phyloP scores from a whole-genome alignment of 2,797 vertebrate species.

The Brotula barbata region DNA sequence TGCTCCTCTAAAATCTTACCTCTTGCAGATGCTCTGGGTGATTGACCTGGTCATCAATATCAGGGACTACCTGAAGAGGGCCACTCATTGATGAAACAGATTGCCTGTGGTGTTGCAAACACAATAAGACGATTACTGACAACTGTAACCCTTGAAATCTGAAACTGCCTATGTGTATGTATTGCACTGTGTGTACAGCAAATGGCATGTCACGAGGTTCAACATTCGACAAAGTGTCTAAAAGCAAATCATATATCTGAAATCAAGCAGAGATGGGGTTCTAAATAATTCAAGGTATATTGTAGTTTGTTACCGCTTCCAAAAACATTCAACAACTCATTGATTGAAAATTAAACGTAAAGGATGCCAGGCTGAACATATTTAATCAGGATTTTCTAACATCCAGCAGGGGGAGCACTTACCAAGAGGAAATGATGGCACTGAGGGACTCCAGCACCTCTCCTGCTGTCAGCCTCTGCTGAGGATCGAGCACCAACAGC shows the following conservation, averaged over 20 bases:
- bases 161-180: not conserved
- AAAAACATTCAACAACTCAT: no score
- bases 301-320: no score
- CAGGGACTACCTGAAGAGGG: conserved; percentile 96
- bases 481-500: conserved; percentile 94
- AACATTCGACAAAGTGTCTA: no score
- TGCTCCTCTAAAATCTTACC: conserved; percentile 67
- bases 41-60: conserved; percentile 96
- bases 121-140: conserved; percentile 8
- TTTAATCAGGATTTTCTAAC: not conserved
- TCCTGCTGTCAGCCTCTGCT: conserved; percentile 92
- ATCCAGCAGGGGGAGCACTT: conserved; percentile 67
- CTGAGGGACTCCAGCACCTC: conserved; percentile 96
- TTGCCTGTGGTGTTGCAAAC: conserved; percentile 81
- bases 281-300: not conserved
- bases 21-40: conserved; percentile 91
- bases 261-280: not conserved
- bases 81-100: conserved; percentile 93
- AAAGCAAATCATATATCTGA: not conserved
- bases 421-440: conserved; percentile 96
- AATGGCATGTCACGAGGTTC: not conserved
- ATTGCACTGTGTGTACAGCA: no score
- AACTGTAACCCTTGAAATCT: not conserved
- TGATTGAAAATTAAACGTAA: no score
- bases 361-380: not conserved